Conservation (phyloP, 2,113 vertebrate species). For the Nycticorax nycticorax region DNA sequence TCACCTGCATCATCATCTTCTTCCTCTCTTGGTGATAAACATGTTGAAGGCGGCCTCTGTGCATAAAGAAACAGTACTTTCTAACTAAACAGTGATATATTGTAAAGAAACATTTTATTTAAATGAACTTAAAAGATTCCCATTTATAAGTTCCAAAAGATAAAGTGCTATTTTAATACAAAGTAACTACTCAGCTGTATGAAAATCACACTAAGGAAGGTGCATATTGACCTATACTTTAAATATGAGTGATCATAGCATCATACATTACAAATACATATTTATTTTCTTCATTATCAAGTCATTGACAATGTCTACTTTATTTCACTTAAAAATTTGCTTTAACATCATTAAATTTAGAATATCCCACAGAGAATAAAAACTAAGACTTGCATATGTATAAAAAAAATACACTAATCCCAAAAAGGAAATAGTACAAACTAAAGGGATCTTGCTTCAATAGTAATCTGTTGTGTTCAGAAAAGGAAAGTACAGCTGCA, state of each 20-base stretch:
- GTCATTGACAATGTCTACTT: not conserved
- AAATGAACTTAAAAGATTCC: not conserved
- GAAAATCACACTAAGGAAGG: not conserved
- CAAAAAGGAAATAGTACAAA: not conserved
- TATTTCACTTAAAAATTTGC: not conserved
- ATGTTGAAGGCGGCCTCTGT: constrained; percentile 82
- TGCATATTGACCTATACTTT: not conserved
- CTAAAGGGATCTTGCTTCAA: not conserved
- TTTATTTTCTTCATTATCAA: not conserved
- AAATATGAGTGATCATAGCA: not conserved
- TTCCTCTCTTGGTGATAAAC: constrained; percentile 74
- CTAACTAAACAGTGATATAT: not conserved
- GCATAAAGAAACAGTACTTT: not conserved
- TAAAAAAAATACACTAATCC: not conserved
- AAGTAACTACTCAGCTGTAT: not conserved
- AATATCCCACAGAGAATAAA: not conserved
- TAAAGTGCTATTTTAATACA: not conserved
- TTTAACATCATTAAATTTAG: not conserved
- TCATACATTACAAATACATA: not conserved
- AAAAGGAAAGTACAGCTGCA: not conserved
- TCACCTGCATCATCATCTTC: constrained; percentile 86
- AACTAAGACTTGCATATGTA: not conserved
- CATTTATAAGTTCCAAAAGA: not conserved
- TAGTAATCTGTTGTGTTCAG: not conserved
- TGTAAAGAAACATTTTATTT: not conserved